phyloP scores from a whole-genome alignment of 2,113 vertebrate genomes.

The Rattus rattus region DNA sequence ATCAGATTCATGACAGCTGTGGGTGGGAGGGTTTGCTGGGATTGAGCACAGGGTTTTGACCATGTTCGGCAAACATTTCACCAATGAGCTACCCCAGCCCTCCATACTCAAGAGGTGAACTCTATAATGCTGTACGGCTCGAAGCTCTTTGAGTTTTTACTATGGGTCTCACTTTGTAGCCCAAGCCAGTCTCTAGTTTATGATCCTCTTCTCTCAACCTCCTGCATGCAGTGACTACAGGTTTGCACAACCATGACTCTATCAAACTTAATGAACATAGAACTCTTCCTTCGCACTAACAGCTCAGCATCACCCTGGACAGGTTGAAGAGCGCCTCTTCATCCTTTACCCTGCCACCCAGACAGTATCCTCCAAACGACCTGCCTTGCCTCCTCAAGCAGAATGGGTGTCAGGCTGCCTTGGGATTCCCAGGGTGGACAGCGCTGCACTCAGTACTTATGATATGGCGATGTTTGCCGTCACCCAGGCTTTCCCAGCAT shows the following conservation, averaged over 20 bases:
- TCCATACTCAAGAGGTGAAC: neutral
- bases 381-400: neutral
- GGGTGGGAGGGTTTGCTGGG: neutral
- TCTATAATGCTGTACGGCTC: neutral
- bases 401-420: neutral
- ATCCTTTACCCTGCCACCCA: neutral
- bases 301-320: neutral
- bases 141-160: neutral
- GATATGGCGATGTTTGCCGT: neutral
- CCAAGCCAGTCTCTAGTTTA: neutral
- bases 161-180: neutral
- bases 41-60: neutral
- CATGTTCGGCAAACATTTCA: neutral
- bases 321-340: neutral
- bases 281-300: neutral
- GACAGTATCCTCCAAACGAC: neutral
- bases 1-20: neutral
- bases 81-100: neutral
- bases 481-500: neutral
- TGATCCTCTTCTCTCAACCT: neutral
- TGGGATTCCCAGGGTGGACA: neutral
- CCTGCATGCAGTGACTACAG: neutral
- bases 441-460: neutral
- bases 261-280: neutral
- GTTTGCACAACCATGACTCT: neutral